Evolutionary conservation across 2,113 vertebrate species (phyloP).

Genomic region (Nicator chloris): DNA sequence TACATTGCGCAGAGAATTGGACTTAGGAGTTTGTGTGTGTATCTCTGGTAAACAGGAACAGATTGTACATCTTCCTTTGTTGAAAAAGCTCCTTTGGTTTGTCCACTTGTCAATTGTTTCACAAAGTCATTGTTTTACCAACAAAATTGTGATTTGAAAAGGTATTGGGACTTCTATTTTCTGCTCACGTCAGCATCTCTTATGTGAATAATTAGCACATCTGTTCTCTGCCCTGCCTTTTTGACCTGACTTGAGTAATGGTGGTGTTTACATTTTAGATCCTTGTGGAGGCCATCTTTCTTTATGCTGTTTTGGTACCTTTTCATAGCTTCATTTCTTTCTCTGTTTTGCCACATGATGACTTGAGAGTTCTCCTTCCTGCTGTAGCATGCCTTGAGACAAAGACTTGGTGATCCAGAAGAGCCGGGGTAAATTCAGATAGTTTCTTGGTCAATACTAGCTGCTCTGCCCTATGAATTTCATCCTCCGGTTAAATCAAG

Average conservation of each 20-base stretch:
- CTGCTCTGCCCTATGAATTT: neutral
- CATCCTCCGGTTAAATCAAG: neutral
- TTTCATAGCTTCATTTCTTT: neutral
- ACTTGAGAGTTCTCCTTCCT: neutral
- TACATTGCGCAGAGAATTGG: neutral
- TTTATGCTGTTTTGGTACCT: neutral
- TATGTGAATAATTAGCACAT: neutral
- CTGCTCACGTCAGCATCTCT: neutral
- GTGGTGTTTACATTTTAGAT: neutral
- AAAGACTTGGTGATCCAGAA: neutral
- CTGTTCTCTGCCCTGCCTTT: neutral
- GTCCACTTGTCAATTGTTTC: neutral
- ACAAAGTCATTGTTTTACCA: neutral
- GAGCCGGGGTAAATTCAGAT: neutral
- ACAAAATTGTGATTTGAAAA: neutral
- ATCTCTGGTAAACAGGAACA: neutral
- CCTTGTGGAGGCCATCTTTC: neutral
- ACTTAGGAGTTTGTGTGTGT: neutral
- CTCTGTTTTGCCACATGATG: neutral
- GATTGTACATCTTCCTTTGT: neutral
- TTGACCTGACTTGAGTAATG: neutral
- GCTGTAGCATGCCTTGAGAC: neutral
- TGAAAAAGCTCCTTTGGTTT: neutral
- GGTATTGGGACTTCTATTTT: neutral
- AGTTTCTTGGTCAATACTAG: neutral